phyloP scores from a whole-genome alignment of 1,140 invertebrate species.

The Scylla paramamosain region DNA sequence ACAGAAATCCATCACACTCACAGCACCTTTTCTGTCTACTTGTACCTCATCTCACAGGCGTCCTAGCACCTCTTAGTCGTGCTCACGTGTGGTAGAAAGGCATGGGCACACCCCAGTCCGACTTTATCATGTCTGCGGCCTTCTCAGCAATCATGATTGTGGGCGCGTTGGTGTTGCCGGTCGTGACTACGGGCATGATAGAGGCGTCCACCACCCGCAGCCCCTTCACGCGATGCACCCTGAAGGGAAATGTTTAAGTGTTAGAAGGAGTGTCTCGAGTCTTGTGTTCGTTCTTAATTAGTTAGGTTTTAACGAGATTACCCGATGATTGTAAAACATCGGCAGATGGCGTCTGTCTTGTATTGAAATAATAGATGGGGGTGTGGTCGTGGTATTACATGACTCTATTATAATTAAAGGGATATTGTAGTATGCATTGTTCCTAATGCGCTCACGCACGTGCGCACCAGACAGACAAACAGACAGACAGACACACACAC shows the following conservation, averaged over 20 bases:
- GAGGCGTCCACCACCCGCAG: conserved; percentile 89
- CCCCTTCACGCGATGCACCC: conserved; percentile 89
- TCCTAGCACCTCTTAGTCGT: no score
- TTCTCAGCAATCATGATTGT: conserved; percentile 94
- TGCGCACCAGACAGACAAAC: background rate
- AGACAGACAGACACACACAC: background rate
- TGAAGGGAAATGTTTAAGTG: conserved; percentile 77
- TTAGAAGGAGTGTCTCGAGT: no score
- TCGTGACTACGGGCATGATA: conserved; percentile 88
- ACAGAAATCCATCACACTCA: no score
- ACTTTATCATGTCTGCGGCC: conserved; percentile 89
- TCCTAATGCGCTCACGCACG: background rate
- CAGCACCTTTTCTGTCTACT: no score
- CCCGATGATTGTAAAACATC: no score
- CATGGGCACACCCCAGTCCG: conserved; percentile 53
- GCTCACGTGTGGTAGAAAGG: background rate
- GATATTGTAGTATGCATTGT: background rate
- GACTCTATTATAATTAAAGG: background rate
- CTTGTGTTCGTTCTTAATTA: no score
- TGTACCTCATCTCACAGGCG: no score
- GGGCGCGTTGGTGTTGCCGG: conserved; percentile 91
- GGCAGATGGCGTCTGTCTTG: no score
- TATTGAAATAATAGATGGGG: no score
- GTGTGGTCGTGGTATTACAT: no score
- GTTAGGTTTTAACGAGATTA: no score